Evolutionary conservation across 2,888 invertebrate genomes (phyloP).

Genomic region (Pardosa pseudoannulata): DNA sequence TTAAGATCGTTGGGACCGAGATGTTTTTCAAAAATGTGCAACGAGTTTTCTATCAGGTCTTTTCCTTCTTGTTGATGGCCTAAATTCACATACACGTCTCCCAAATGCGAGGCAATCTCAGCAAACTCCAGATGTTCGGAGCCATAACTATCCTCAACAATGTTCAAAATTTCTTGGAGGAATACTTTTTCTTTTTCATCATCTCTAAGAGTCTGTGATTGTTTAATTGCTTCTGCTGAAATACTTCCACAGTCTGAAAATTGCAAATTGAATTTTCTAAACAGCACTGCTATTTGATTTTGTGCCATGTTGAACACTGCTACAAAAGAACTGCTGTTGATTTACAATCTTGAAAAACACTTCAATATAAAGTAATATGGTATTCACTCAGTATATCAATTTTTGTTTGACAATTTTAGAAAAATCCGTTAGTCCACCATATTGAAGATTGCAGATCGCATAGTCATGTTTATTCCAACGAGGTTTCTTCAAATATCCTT

Average conservation of each 20-base stretch:
- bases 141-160: constrained; percentile 6
- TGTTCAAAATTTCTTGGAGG: constrained; percentile 16
- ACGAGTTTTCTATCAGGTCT: constrained; percentile 8
- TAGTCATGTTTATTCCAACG: too few species aligned
- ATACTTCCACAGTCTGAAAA: neutral
- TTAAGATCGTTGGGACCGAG: constrained; percentile 4
- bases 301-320: too few species aligned
- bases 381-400: too few species aligned
- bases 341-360: too few species aligned
- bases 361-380: too few species aligned
- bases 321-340: too few species aligned
- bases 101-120: constrained; percentile 26
- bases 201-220: constrained; percentile 15
- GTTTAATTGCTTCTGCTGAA: constrained; percentile 18
- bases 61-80: constrained; percentile 39
- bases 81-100: constrained; percentile 14
- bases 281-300: too few species aligned
- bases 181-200: constrained; percentile 27
- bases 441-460: too few species aligned
- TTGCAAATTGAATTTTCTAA: too few species aligned
- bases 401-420: too few species aligned
- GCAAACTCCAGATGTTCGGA: constrained; percentile 22
- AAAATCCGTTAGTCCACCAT: too few species aligned
- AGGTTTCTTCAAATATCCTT: too few species aligned
- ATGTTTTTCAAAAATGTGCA: constrained; percentile 1